Base-by-base conservation (phyloP, 2,888 invertebrate species). In the Tiliacea citrago region DNA sequence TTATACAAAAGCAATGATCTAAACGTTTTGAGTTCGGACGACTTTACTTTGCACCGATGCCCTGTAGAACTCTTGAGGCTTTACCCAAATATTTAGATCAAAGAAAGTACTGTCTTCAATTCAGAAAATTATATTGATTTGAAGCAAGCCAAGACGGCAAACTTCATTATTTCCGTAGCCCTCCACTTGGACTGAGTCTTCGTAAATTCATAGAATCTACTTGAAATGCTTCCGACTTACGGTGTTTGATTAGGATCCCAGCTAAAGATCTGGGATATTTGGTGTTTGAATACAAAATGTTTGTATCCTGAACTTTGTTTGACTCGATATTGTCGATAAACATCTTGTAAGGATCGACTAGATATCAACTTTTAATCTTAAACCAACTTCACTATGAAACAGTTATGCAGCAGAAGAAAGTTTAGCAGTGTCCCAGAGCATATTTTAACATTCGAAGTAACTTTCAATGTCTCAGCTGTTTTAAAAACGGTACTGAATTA, bases 21-120 rank as follows among this genome's bases (percentile, higher is more conserved):
- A 63, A 72, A 78, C 71, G 57, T 84, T 88, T 87, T 78, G 75
- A 80, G 70, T 84, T 85, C 72, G 82, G 76, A 73, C 55, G 78
- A 77, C 69, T 85, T 86, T 83, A 82, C 81, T 84, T 82, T 67
- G 77, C 57, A 65, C 63, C 66, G 51, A 74, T 65, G 55, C 47
- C 45, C 24, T 35, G 16, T 12, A 24, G 2, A 67, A 62, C 10
- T 73, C 66, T 47, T 21, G 39, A 57, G 61, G 42, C 24, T 58
- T 45, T 51, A 55, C 29, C n/a, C 49, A 57, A 76, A 75, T 63
- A 71, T 70, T 65, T 35, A 12, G 45, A 57, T 70, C 55, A 75
- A 77, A 74, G 75, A 65, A 71, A 80, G 62, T 71, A 39, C 49
- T 35, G 29, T 68, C 24, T 73, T 61, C 49, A 72, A 68, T 69